Conservation (phyloP, 1,140 invertebrate genomes). For the Venturia canescens region DNA sequence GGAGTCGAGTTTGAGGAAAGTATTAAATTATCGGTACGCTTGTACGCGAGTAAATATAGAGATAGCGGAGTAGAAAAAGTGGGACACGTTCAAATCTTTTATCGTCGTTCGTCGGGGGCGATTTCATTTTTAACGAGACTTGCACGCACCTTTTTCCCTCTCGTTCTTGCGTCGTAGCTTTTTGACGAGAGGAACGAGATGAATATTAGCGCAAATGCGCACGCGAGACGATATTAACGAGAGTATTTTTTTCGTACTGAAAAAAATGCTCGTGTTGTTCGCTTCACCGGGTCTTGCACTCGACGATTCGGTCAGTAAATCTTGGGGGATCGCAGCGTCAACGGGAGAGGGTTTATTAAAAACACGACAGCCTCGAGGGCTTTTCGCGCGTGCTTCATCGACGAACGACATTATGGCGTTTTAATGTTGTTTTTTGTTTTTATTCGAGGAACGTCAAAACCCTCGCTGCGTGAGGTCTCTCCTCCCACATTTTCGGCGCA, state of each 20-base stretch:
- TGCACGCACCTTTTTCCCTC: neutral
- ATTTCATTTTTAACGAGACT: slow-evolving; percentile 4
- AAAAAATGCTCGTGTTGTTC: neutral
- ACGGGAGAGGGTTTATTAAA: neutral
- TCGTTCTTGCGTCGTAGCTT: neutral
- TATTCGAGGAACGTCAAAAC: neutral
- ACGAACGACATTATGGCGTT: neutral
- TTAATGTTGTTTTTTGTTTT: neutral
- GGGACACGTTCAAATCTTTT: slow-evolving; percentile 3
- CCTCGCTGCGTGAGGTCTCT: neutral
- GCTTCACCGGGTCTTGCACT: neutral
- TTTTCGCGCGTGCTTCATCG: neutral
- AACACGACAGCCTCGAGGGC: neutral
- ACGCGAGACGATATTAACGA: neutral
- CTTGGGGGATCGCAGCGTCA: neutral
- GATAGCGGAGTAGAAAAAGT: neutral
- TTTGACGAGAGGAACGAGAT: neutral
- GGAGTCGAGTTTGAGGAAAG: neutral
- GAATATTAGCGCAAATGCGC: neutral
- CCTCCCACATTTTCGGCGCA: neutral
- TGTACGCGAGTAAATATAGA: neutral
- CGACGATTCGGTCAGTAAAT: neutral
- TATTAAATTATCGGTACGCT: neutral
- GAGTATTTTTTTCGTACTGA: neutral
- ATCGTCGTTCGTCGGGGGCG: slow-evolving; percentile 5